Evolutionary conservation across 2,888 invertebrate species (phyloP), one percentile per base, ranked within the genome.

Genomic region (Xylocampa areola): DNA sequence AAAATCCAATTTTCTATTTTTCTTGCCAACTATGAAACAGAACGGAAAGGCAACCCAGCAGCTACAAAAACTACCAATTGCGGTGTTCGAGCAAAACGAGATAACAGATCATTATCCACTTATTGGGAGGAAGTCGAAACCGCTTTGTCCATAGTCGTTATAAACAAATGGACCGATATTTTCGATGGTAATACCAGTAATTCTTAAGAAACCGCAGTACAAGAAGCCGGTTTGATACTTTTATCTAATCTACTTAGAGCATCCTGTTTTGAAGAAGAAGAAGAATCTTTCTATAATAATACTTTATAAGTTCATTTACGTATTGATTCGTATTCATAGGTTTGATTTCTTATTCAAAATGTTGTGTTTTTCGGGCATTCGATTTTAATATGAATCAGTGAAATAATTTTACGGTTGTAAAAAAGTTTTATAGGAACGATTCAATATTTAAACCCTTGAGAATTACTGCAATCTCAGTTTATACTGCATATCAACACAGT

Each of bases 51-150:
- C 76, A 73, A 80, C 74, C 60, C n/a, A n/a, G n/a, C n/a, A 64
- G 71, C 59, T 68, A 82, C 76, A 86, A 85, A 87, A 87, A 85
- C 78, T 77, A 73, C 76, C 81, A 84, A 85, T 85, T 85, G 86
- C 79, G 84, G 84, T 84, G 80, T 80, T 73, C 79, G 74, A 82
- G 74, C 82, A 77, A 84, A 87, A 88, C 86, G 70, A 88, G 88
- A 82, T 86, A 86, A 80, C 83, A 80, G 85, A 87, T 89, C 83
- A 91, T 90, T 89, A 90, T 87, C 91, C 91, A 90, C 86, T 92
- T 91, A 92, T 86, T 80, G 89, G 79, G 74, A 90, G 92, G 92
- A 92, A 92, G 91, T 88, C 66, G 66, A 82, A 87, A 89, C 89
- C 89, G 77, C 88, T 81, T 60, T 72, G 71, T 71, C 68, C 76